Evolutionary conservation across 2,797 vertebrate species (phyloP), one percentile per base, ranked within the genome.

Genomic region (Alosa sapidissima): DNA sequence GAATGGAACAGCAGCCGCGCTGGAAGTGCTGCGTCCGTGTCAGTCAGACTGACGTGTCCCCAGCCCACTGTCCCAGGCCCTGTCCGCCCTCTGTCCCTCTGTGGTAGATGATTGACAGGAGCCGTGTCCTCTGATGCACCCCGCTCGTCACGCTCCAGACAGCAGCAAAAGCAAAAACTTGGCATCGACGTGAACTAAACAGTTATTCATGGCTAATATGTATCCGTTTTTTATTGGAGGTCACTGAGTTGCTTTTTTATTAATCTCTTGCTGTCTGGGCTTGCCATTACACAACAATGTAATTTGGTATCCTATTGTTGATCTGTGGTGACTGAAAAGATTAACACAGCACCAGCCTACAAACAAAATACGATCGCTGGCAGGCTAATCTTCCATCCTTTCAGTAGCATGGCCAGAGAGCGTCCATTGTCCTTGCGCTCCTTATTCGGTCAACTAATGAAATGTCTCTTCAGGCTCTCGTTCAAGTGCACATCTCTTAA

Each of bases 391-490:
- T 81, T 83, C 45, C 51, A 8, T 84, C 65, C 81, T 87, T 83
- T 85, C 62, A 83, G 89, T 83, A 82, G 16, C 1, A 41, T 75
- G 28, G 36, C 81, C 83, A 83, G 48, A 75, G 68, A 36, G 68
- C 11, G 65, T 13, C 48, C 13, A 33, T 81, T 55, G 24, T 51
- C 85, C 78, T 81, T 21, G 36, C 36, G 11, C 82, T 52, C 85
- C 86, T 89, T 90, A 86, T 89, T 87, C 82, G 49, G 81, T 72
- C 68, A 87, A 81, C 78, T 52, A 81, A 68, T 83, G 84, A 83
- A 86, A 88, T 84, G 81, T 45, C 62, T 81, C 83, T 85, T 85
- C 52, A 85, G 83, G 81, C 87, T 83, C 52, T n/a, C 2, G 19
- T 85, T 87, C 84, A 86, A 54, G 41, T 83, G 36, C 21, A 81